Evolutionary conservation across 2,797 vertebrate genomes (phyloP).

Genomic region (Acanthurus tractus): DNA sequence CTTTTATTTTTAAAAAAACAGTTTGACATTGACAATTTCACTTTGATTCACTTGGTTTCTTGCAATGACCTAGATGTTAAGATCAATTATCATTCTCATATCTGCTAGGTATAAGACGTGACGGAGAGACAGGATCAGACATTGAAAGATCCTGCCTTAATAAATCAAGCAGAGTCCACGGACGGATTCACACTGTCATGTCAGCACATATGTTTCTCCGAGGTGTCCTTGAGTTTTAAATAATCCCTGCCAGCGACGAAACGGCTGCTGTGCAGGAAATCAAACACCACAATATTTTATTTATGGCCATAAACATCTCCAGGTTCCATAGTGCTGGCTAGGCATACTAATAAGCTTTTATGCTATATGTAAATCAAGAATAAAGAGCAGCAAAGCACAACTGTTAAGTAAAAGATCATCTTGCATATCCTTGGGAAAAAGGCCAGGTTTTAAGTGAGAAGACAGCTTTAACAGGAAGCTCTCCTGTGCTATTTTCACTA

Average conservation of each 20-base stretch:
- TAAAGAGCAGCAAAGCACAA: constrained; percentile 18
- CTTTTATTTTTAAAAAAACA: neutral
- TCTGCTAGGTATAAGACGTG: neutral
- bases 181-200: neutral
- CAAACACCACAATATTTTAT: constrained; percentile 44
- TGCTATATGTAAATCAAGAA: constrained; percentile 20
- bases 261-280: neutral
- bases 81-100: neutral
- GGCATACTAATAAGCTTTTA: constrained; percentile 26
- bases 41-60: neutral
- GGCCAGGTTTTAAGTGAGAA: neutral
- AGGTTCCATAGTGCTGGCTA: constrained; percentile 2
- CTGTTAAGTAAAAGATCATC: neutral
- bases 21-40: neutral
- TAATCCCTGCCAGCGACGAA: neutral
- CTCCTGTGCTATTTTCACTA: constrained; percentile 7
- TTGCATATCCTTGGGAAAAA: constrained; percentile 32
- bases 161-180: neutral
- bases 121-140: neutral
- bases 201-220: constrained; percentile 16
- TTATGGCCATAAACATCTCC: constrained; percentile 45
- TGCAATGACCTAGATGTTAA: neutral
- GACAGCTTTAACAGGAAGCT: constrained; percentile 10
- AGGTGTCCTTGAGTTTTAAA: constrained; percentile 2
- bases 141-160: neutral